Conservation (phyloP, 1,140 invertebrate genomes). For the Heliconius nattereri region DNA sequence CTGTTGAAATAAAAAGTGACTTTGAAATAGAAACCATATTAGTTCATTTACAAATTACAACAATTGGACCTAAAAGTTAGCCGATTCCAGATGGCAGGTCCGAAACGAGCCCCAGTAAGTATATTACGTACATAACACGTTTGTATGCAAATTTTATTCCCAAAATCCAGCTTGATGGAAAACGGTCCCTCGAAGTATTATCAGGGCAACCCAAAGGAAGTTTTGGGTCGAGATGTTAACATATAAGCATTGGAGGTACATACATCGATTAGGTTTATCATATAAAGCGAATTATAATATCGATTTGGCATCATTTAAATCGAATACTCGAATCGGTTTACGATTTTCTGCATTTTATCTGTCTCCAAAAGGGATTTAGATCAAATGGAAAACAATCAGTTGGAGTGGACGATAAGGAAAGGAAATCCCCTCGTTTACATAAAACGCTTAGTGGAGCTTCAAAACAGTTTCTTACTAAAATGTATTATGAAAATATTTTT, state of each 20-base stretch:
- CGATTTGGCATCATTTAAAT: conserved; percentile 34
- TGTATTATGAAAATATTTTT: not conserved
- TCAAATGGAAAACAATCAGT: conserved; percentile 57
- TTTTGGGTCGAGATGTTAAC: conserved; percentile 74
- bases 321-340: conserved; percentile 26
- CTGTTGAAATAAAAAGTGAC: not conserved
- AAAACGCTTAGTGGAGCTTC: conserved; percentile 43
- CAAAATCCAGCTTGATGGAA: conserved; percentile 69
- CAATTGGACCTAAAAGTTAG: conserved; percentile 40
- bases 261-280: conserved; percentile 43
- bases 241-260: conserved; percentile 37
- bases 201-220: conserved; percentile 54
- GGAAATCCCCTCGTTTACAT: conserved; percentile 48
- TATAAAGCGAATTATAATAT: conserved; percentile 36
- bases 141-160: conserved; percentile 75
- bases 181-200: conserved; percentile 64
- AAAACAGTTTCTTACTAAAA: conserved; percentile 5
- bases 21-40: conserved; percentile 5
- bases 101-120: conserved; percentile 39
- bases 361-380: conserved; percentile 46
- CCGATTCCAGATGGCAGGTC: conserved; percentile 37
- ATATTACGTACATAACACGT: conserved; percentile 45
- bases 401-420: conserved; percentile 57
- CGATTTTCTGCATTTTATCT: conserved; percentile 42
- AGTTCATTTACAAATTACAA: conserved; percentile 35